Evolutionary conservation across 35 echinoderm and acorn worm genomes (phyloP).

Genomic region (Ptychodera flava): DNA sequence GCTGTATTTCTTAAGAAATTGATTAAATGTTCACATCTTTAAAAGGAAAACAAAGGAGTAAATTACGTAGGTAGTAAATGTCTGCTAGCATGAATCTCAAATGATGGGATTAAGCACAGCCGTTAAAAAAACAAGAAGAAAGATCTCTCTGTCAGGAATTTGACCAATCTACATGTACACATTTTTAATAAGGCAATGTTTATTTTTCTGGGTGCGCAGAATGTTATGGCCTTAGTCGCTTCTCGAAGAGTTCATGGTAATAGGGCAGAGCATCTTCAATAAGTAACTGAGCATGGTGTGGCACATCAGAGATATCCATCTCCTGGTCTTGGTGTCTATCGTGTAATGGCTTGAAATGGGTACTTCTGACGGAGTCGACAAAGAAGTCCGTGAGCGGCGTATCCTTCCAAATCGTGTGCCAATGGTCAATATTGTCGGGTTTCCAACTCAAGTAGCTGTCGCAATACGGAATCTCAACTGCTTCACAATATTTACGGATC

Average conservation of each 20-base stretch:
- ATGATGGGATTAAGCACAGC: too few relatives aligned
- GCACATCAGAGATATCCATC: neutral
- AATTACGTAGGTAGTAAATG: too few relatives aligned
- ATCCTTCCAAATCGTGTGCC: slow-evolving; percentile 18
- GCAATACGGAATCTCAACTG: slow-evolving; percentile 42
- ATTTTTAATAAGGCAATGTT: too few relatives aligned
- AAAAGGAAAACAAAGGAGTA: too few relatives aligned
- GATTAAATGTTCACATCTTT: too few relatives aligned
- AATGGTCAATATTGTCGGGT: slow-evolving; percentile 10
- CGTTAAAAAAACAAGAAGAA: too few relatives aligned
- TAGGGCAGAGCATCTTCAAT: slow-evolving; percentile 8
- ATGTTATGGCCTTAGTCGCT: neutral
- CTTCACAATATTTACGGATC: slow-evolving; percentile 57
- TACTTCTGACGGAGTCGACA: slow-evolving; percentile 40
- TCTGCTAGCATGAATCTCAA: too few relatives aligned
- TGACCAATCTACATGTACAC: too few relatives aligned
- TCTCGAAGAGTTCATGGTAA: slow-evolving; percentile 1
- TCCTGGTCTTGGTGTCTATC: slow-evolving; percentile 10
- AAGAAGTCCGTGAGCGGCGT: slow-evolving; percentile 13
- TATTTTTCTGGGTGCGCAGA: too few relatives aligned
- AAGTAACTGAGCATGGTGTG: neutral
- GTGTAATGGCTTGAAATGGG: neutral
- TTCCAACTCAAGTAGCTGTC: slow-evolving; percentile 44
- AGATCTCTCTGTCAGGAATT: too few relatives aligned
- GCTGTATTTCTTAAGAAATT: too few relatives aligned